phyloP scores from a whole-genome alignment of 2,888 invertebrate species.

The Ernsta delagoae region DNA sequence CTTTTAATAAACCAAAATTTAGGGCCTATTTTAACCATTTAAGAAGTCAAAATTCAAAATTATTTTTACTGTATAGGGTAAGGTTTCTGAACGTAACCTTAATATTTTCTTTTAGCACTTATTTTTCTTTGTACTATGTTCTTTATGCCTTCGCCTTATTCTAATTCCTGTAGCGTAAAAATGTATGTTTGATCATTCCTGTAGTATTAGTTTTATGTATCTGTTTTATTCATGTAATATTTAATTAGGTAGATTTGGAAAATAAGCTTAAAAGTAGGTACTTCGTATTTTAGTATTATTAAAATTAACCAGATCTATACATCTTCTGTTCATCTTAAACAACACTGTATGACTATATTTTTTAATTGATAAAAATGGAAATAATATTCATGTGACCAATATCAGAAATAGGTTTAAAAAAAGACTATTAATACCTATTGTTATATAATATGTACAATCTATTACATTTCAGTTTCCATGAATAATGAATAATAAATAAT shows the following conservation, averaged over 20 bases:
- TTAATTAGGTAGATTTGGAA: not conserved
- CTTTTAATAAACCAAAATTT: not conserved
- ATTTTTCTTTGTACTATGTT: slow-evolving; percentile 40
- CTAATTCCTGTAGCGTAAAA: not conserved
- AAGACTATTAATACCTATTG: too few species aligned
- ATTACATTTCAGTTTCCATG: too few species aligned
- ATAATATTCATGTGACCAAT: too few species aligned
- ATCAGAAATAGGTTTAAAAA: too few species aligned
- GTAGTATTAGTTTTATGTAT: not conserved
- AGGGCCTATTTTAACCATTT: slow-evolving; percentile 37
- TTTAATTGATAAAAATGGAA: too few species aligned
- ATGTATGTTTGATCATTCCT: not conserved
- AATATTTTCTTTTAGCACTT: slow-evolving; percentile 43
- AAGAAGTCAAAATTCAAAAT: slow-evolving; percentile 52
- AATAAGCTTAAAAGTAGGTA: too few species aligned
- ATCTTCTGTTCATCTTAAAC: too few species aligned
- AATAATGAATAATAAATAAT: too few species aligned
- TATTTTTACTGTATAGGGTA: slow-evolving; percentile 50
- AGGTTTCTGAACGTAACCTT: slow-evolving; percentile 84
- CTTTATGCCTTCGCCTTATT: slow-evolving; percentile 35
- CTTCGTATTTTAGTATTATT: too few species aligned
- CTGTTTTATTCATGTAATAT: not conserved
- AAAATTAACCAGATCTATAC: too few species aligned
- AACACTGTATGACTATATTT: too few species aligned
- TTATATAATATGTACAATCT: too few species aligned